These are phyloP conservation scores for Hemicentrotus pulcherrimus DNA, from an alignment of 35 echinoderm and acorn worm genomes.

Conservation along the genomic window DNA sequence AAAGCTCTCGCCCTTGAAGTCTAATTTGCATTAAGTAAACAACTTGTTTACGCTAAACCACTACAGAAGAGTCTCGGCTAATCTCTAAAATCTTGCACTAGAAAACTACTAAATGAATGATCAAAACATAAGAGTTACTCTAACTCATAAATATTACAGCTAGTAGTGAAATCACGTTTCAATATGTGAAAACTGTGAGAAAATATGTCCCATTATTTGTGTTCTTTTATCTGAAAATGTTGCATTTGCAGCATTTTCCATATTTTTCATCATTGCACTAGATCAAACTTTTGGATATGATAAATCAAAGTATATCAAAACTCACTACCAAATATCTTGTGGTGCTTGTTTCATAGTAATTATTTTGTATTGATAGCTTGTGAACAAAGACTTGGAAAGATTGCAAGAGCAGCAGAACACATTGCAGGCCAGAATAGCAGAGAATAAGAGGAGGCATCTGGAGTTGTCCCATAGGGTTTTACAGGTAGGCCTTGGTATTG, in stretches of 20 bases:
- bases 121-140: too few species aligned
- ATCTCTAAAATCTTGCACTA: too few species aligned
- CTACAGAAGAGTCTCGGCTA: too few species aligned
- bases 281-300: background rate
- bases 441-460: slow-evolving; percentile 74
- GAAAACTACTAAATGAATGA: too few species aligned
- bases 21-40: too few species aligned
- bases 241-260: slow-evolving; percentile 10
- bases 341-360: too few species aligned
- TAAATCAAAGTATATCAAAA: background rate
- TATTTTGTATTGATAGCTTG: slow-evolving; percentile 57
- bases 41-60: too few species aligned
- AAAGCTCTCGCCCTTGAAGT: too few species aligned
- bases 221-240: slow-evolving; percentile 9
- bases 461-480: slow-evolving; percentile 82
- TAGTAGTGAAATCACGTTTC: too few species aligned
- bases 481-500: slow-evolving; percentile 45
- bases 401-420: slow-evolving; percentile 82
- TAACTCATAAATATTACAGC: too few species aligned
- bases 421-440: slow-evolving; percentile 76
- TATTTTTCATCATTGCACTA: background rate
- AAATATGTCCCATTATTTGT: background rate
- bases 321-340: background rate
- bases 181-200: background rate
- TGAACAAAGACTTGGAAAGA: slow-evolving; percentile 67